phyloP scores from a whole-genome alignment of 1,140 invertebrate species.

The Drosophila eugracilis region DNA sequence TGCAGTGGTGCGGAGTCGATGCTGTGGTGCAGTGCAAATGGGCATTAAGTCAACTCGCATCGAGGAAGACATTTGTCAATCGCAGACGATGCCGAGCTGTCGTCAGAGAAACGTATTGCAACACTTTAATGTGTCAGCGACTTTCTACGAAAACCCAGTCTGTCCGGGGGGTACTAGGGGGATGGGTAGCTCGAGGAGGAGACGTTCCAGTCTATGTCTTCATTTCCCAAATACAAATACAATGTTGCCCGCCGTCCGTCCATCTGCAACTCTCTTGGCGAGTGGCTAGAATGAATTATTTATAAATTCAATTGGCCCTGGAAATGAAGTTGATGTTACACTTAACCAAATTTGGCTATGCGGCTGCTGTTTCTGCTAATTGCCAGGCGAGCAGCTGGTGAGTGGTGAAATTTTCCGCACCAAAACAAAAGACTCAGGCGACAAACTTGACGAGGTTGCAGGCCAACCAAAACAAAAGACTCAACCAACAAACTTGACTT shows the following conservation, averaged over 20 bases:
- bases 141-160: conserved; percentile 71
- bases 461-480: conserved; percentile 2
- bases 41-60: conserved; percentile 78
- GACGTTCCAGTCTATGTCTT: conserved; percentile 72
- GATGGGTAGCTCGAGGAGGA: conserved; percentile 12
- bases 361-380: conserved; percentile 61
- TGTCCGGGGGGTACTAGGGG: conserved; percentile 4
- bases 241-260: conserved; percentile 48
- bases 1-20: conserved; percentile 17
- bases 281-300: conserved; percentile 72
- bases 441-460: conserved; percentile 30
- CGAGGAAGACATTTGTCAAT: conserved; percentile 80
- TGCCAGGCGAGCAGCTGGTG: conserved; percentile 51
- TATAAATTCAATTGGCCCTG: conserved; percentile 74
- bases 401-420: conserved; percentile 63
- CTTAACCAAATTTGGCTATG: conserved; percentile 76
- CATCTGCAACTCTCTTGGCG: conserved; percentile 28
- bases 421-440: conserved; percentile 63
- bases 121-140: conserved; percentile 80
- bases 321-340: conserved; percentile 80
- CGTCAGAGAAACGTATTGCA: conserved; percentile 63
- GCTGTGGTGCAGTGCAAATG: conserved; percentile 56
- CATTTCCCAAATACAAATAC: conserved; percentile 79
- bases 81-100: conserved; percentile 51
- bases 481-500: conserved; percentile 13